A percentile compares a stretch with the other conserved stretches of the same genome.
These are phyloP conservation scores for Gymnobelideus leadbeateri DNA, from an alignment of 2,113 vertebrate species.

Conservation along the genomic window DNA sequence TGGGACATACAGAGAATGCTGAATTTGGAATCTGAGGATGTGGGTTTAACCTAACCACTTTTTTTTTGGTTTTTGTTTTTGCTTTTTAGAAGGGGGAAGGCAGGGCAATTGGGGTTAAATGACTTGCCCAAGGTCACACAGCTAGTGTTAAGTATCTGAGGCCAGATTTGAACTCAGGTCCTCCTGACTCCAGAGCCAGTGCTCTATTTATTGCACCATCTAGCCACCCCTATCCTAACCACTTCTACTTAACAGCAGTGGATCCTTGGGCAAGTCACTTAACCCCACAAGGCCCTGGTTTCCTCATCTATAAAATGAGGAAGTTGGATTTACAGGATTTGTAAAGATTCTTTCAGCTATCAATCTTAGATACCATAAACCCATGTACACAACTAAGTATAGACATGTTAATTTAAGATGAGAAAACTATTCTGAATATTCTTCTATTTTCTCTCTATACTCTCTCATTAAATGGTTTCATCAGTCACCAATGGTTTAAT, in stretches of 20 bases:
- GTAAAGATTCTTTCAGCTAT: not conserved
- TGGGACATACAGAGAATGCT: not conserved
- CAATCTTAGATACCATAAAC: not conserved
- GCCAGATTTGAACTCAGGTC: no score
- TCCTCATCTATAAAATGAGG: not conserved
- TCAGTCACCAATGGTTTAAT: not conserved
- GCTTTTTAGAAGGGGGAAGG: no score
- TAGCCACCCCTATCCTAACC: no score
- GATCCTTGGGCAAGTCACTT: not conserved
- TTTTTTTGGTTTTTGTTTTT: no score
- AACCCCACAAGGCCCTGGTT: not conserved
- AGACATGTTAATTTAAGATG: not conserved
- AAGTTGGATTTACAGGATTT: not conserved
- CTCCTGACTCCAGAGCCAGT: no score
- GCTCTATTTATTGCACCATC: no score
- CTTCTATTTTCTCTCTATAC: not conserved
- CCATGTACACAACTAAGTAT: not conserved
- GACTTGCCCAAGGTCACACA: no score
- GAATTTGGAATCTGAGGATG: not conserved
- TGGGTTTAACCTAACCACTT: not conserved
- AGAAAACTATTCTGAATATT: not conserved
- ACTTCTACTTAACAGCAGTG: not conserved
- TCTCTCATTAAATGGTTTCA: not conserved
- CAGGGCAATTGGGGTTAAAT: no score
- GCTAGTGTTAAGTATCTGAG: no score